A percentile compares a stretch with the other conserved stretches of the same genome.
Conservation (phyloP, 1,140 invertebrate species). For the Brachionus rubens region DNA sequence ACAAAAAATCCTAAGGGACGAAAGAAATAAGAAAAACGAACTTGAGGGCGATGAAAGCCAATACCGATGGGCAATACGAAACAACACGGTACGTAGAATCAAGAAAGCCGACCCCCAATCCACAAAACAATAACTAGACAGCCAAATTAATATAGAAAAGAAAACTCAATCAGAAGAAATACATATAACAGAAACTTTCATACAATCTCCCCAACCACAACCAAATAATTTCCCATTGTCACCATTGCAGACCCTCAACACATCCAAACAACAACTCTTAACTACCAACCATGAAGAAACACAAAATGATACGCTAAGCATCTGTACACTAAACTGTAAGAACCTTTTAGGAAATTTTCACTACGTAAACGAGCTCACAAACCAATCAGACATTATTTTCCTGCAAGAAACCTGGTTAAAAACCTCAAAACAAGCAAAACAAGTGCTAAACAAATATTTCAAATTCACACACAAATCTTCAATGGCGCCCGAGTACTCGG, state of each 20-base stretch:
- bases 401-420: constrained; percentile 21
- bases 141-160: background rate
- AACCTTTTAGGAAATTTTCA: constrained; percentile 2
- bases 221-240: background rate
- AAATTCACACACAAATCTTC: constrained; percentile 5
- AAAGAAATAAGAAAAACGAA: background rate
- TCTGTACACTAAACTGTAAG: constrained; percentile 5
- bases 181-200: background rate
- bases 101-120: background rate
- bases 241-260: background rate
- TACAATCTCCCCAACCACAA: background rate
- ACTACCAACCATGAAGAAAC: background rate
- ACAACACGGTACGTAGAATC: background rate
- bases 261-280: background rate
- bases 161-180: background rate
- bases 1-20: background rate
- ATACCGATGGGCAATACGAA: background rate
- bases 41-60: background rate
- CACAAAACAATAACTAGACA: background rate
- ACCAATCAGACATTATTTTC: background rate
- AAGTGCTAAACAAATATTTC: constrained; percentile 14
- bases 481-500: background rate
- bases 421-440: constrained; percentile 16
- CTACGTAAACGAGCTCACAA: background rate
- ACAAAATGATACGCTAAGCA: background rate